Evolutionary conservation across 2,888 invertebrate species (phyloP), one percentile per base, ranked within the genome.

Genomic region (Diplazon laetatorius): DNA sequence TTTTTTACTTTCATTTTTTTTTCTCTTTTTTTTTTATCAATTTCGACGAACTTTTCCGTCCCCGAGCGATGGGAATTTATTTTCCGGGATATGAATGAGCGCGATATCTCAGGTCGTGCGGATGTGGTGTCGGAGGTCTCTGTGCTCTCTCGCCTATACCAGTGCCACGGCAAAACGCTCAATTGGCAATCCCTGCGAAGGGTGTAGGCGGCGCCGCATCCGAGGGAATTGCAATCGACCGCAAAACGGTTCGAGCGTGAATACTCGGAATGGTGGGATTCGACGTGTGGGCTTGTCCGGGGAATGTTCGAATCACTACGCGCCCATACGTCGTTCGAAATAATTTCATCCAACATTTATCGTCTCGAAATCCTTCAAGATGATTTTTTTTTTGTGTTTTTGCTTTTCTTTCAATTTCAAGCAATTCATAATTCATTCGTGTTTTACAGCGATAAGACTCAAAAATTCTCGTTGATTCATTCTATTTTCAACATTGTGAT

Each of bases 191-290:
- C 18, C 63, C 72, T 72, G 39, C 55, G 55, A 52, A 52, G 52
- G 70, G 62, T 30, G 30, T 50, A 71, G 55, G 35, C 62, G 63
- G 62, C 35, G 63, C 62, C 63, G 52, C 72, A 65, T 73, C 44
- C 46, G 63, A 44, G 72, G 63, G 44, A 73, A 73, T 72, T 72
- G 72, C 35, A 22, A 60, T 50, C 60, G 72, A 72, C 63, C 63
- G 57, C 72, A 65, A 73, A 73, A 65, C 72, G 44, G 30, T 72
- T 37, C 48, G 14, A 72, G 52, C 62, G 72, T 52, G 62, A 72
- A 72, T 62, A 63, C 52, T 57, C 48, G 44, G 42, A 37, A 52
- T 48, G 14, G 46, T 25, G 16, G 20, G 48, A 6, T 4, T 55
- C 20, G 9, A 16, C 14, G 14, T 42, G 16, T 60, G 35, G 30